Conservation (phyloP, 1,140 invertebrate species). For the Nomia melanderi region DNA sequence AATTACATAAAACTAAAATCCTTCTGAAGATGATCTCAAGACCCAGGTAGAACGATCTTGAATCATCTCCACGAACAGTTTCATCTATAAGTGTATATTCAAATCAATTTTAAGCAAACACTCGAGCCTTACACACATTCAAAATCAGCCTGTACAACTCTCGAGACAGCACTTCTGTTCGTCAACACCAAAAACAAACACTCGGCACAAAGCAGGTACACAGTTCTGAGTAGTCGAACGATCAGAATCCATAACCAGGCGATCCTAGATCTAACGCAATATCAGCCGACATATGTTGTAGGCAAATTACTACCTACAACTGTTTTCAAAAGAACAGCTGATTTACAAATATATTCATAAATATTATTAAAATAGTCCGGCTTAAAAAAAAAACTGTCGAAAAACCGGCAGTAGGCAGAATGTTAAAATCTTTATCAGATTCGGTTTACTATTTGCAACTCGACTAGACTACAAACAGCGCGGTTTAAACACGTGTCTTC, state of each 20-base stretch:
- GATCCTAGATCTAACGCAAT: not conserved
- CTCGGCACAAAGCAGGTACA: not conserved
- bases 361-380: too few relatives aligned
- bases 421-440: too few relatives aligned
- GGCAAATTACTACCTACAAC: too few relatives aligned
- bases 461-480: too few relatives aligned
- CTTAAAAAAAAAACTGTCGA: too few relatives aligned
- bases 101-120: not conserved
- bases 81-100: not conserved
- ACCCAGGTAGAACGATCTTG: not conserved
- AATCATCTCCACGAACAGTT: not conserved
- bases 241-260: not conserved
- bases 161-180: not conserved
- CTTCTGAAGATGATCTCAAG: too few relatives aligned
- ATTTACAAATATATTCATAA: too few relatives aligned
- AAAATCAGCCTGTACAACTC: not conserved
- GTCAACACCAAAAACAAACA: not conserved
- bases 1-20: too few relatives aligned
- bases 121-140: not conserved
- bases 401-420: too few relatives aligned
- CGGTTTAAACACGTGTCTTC: not conserved
- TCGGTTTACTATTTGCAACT: too few relatives aligned
- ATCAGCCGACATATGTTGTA: too few relatives aligned
- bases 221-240: not conserved
- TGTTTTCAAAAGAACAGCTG: too few relatives aligned